These are phyloP conservation scores for Labeo catla DNA, from an alignment of 2,113 vertebrate species.

Conservation along the genomic window DNA sequence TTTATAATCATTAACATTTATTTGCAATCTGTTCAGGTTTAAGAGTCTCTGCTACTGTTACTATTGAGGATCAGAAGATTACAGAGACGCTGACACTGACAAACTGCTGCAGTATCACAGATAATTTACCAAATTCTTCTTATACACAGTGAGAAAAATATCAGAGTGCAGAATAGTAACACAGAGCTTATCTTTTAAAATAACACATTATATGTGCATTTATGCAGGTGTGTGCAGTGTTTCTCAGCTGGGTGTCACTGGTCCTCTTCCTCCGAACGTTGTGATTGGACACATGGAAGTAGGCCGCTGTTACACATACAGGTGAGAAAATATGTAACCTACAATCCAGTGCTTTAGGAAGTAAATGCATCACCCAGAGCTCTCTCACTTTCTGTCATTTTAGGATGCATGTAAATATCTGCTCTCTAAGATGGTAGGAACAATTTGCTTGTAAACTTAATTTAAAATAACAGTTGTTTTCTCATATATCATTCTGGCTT, in stretches of 20 bases:
- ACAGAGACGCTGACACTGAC: too few relatives aligned
- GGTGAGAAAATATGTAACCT: conserved; percentile 28
- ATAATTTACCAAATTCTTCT: too few relatives aligned
- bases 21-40: neutral
- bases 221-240: conserved; percentile 61
- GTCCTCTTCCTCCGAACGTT: conserved; percentile 28
- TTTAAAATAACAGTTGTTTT: neutral
- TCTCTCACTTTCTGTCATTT: neutral
- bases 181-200: neutral
- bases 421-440: neutral
- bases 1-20: neutral
- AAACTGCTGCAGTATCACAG: too few relatives aligned
- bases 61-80: too few relatives aligned
- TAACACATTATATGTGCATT: neutral
- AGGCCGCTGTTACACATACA: neutral
- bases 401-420: neutral
- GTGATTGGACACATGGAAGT: conserved; percentile 37
- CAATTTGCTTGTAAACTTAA: neutral
- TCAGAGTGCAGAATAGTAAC: neutral
- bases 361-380: neutral
- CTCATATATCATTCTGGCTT: too few relatives aligned
- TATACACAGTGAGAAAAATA: neutral
- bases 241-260: conserved; percentile 63
- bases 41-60: too few relatives aligned
- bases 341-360: neutral